Evolutionary conservation across 2,113 vertebrate genomes (phyloP), one percentile per base, ranked within the genome.

Genomic region (Ascaphus truei): DNA sequence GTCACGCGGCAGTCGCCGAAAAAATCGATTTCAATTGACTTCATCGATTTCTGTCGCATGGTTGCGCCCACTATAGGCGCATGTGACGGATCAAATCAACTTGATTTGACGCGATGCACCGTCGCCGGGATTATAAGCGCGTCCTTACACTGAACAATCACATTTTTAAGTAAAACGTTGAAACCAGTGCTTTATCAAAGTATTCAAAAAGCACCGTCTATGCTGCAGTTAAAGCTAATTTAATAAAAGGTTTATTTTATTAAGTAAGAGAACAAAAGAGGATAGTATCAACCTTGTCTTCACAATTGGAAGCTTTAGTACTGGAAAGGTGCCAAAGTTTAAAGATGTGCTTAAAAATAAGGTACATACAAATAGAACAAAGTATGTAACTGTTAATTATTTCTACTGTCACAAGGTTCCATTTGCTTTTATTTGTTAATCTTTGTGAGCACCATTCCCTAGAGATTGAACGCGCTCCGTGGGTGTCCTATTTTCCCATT

Each of bases 401-500:
- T 27, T 60, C 39, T 58, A 9, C 67, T 71, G 73, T 81, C 72
- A 83, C 71, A 81, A 56, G 39, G 62, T 77, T 80, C 52, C 1
- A 11, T 76, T 78, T 71, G 33, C 61, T 76, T 79, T 60, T 56
- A 59, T 77, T 77, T 84, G 80, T 73, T 85, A 83, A 83, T 83
- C 81, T 81, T 47, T 1, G 55, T 77, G 75, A 81, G 79, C 81
- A 77, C 77, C 69, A 1, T 82, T 83, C 82, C 75, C 76, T 62
- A 63, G 77, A 81, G 75, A 62, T 48, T 75, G 43, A 81, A 73
- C 62, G 66, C 75, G 59, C 76, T 77, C 78, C 67, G 43, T 72
- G 79, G 80, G 78, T 43, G 7, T 80, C 75, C 79, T 76, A 0
- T 79, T 81, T 86, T 83, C 62, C 77, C 64, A 77, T 81, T 82